Conservation (phyloP, 2,797 vertebrate species). For the Darevskia nairensis region DNA sequence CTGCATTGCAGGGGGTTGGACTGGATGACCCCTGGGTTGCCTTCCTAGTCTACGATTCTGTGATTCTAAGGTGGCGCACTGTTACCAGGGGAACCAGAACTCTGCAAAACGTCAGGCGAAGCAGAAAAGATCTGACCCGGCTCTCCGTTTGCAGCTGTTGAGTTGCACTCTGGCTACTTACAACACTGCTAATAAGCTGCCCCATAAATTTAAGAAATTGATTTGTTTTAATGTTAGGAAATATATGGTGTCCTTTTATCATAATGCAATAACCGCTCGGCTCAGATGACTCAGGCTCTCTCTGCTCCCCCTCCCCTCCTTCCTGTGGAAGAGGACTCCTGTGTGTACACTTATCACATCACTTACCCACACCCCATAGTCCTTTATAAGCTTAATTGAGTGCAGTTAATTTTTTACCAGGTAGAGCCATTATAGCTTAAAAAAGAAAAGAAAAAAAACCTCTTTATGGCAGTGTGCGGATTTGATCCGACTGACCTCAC, state of each 20-base stretch:
- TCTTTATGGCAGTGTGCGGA: constrained; percentile 39
- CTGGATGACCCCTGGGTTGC: background rate
- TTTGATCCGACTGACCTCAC: constrained; percentile 56
- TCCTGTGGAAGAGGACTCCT: background rate
- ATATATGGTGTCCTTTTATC: background rate
- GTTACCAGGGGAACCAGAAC: background rate
- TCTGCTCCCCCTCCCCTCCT: background rate
- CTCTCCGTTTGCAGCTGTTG: background rate
- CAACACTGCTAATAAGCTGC: background rate
- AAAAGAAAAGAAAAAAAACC: too few species aligned
- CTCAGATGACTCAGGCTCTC: background rate
- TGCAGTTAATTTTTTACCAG: constrained; percentile 55
- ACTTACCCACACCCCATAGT: background rate
- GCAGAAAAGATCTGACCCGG: background rate
- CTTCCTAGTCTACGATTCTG: too few species aligned
- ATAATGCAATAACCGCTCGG: constrained; percentile 6
- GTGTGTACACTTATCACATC: constrained; percentile 48
- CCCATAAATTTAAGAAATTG: background rate
- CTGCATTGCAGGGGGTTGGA: too few species aligned
- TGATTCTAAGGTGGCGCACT: background rate
- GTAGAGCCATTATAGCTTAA: constrained; percentile 22
- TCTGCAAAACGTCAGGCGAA: background rate
- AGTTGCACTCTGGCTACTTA: background rate
- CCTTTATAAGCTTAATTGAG: constrained; percentile 32
- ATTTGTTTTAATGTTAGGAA: constrained; percentile 41